Conservation (phyloP, 2,888 invertebrate species). For the Orchestes rusci region DNA sequence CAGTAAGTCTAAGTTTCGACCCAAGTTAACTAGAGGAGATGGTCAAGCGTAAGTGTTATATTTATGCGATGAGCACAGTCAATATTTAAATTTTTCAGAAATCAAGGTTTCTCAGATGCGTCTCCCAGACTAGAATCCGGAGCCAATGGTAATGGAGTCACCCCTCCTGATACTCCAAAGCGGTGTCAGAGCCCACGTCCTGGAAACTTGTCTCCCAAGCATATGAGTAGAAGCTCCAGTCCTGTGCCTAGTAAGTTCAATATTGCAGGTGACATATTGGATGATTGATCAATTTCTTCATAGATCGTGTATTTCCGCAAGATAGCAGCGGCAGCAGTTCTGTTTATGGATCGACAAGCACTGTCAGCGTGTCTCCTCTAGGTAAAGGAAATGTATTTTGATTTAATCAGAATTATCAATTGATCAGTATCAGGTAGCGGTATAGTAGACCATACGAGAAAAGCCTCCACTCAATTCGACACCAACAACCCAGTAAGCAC, state of each 20-base stretch:
- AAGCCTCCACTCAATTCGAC: slow-evolving; percentile 54
- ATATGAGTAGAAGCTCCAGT: slow-evolving; percentile 51
- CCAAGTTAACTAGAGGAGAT: slow-evolving; percentile 19
- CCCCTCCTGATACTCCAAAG: slow-evolving; percentile 62
- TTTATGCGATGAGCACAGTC: background rate
- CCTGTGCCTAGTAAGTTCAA: slow-evolving; percentile 50
- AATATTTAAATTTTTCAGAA: slow-evolving; percentile 10
- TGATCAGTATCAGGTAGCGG: slow-evolving; percentile 35
- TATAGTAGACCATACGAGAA: slow-evolving; percentile 33
- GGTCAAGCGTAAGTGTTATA: slow-evolving; percentile 34
- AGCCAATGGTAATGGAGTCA: slow-evolving; percentile 72
- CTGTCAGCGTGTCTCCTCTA: slow-evolving; percentile 50
- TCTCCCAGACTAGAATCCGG: slow-evolving; percentile 43
- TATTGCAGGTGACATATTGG: background rate
- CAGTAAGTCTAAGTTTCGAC: slow-evolving; percentile 14
- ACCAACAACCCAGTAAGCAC: slow-evolving; percentile 57
- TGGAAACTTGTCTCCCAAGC: slow-evolving; percentile 45
- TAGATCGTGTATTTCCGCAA: slow-evolving; percentile 29
- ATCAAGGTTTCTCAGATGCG: slow-evolving; percentile 37
- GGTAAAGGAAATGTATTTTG: slow-evolving; percentile 37
- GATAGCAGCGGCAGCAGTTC: slow-evolving; percentile 51
- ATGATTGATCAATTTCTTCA: slow-evolving; percentile 4
- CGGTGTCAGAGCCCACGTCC: slow-evolving; percentile 48
- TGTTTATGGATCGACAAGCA: slow-evolving; percentile 49
- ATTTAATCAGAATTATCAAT: too few species aligned